Percentiles rank a stretch among this genome's conserved stretches.
These are phyloP conservation scores for Bombus impatiens DNA, from an alignment of 1,140 invertebrate genomes.

Conservation along the genomic window DNA sequence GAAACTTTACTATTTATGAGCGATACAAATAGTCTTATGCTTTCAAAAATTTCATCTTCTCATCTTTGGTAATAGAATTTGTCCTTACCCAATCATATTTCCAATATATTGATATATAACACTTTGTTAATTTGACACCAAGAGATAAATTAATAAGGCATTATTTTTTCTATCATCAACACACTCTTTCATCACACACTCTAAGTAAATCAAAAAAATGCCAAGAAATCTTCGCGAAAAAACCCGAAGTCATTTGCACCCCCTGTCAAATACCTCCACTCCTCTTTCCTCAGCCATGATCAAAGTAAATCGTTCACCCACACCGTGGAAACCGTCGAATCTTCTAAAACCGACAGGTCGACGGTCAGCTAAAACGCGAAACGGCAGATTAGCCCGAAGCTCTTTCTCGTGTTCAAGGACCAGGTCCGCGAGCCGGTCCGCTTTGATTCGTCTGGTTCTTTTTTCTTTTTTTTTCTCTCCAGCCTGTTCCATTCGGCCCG, in stretches of 20 bases:
- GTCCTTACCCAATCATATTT: too few relatives aligned
- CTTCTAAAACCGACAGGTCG: constrained; percentile 7
- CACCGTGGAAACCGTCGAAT: constrained; percentile 12
- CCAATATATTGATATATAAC: too few relatives aligned
- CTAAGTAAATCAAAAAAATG: too few relatives aligned
- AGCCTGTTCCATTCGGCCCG: constrained; percentile 6
- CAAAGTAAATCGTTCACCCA: background rate
- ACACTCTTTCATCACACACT: too few relatives aligned
- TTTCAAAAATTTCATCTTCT: too few relatives aligned
- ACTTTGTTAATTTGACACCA: too few relatives aligned
- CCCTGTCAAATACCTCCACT: background rate
- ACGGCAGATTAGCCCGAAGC: constrained; percentile 56
- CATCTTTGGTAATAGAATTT: too few relatives aligned
- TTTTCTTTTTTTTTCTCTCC: background rate
- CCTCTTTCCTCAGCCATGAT: background rate
- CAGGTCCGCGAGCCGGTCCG: constrained; percentile 51
- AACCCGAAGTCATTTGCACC: background rate
- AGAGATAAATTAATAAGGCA: too few relatives aligned
- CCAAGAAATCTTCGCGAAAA: too few relatives aligned
- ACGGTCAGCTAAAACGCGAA: constrained; percentile 37
- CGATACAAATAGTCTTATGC: too few relatives aligned
- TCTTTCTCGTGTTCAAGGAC: constrained; percentile 53
- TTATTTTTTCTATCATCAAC: too few relatives aligned
- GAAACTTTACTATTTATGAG: too few relatives aligned
- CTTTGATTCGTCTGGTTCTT: constrained; percentile 54